phyloP scores from a whole-genome alignment of 2,888 invertebrate genomes.

The Spodoptera littoralis region DNA sequence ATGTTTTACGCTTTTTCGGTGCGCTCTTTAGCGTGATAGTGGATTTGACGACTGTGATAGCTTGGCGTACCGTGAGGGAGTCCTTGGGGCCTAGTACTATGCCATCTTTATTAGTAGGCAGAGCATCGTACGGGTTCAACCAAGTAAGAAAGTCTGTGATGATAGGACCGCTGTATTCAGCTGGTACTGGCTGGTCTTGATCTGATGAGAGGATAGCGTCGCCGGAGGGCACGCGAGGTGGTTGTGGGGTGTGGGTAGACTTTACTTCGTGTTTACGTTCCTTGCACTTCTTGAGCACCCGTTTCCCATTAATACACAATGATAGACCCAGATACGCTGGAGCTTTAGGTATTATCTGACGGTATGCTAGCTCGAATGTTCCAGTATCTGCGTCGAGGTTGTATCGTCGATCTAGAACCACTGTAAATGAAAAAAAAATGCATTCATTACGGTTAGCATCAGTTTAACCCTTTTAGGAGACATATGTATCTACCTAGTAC shows the following conservation, averaged over 20 bases:
- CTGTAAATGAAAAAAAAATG: conserved; percentile 78
- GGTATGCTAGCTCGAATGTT: conserved; percentile 93
- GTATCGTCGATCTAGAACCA: conserved; percentile 92
- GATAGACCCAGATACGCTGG: conserved; percentile 94
- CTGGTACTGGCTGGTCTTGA: conserved; percentile 75
- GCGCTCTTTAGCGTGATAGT: conserved; percentile 75
- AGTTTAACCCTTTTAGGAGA: too few species aligned
- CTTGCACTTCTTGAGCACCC: conserved; percentile 85
- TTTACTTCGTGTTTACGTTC: conserved; percentile 80
- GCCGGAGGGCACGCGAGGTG: conserved; percentile 70
- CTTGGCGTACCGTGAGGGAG: conserved; percentile 85
- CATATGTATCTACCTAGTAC: too few species aligned
- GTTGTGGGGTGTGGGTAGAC: conserved; percentile 68
- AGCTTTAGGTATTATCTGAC: conserved; percentile 92
- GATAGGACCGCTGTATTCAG: conserved; percentile 90
- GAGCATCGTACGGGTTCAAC: conserved; percentile 87
- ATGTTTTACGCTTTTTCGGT: conserved; percentile 86
- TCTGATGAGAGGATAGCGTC: conserved; percentile 63
- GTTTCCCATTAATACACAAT: conserved; percentile 91
- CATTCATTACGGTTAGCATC: too few species aligned
- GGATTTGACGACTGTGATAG: conserved; percentile 84
- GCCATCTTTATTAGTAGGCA: conserved; percentile 79
- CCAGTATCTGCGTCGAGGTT: conserved; percentile 94
- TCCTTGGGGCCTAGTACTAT: conserved; percentile 75
- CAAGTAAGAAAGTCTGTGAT: conserved; percentile 92